Conservation (phyloP, 2,113 vertebrate species). For the Bambusicola thoracicus region DNA sequence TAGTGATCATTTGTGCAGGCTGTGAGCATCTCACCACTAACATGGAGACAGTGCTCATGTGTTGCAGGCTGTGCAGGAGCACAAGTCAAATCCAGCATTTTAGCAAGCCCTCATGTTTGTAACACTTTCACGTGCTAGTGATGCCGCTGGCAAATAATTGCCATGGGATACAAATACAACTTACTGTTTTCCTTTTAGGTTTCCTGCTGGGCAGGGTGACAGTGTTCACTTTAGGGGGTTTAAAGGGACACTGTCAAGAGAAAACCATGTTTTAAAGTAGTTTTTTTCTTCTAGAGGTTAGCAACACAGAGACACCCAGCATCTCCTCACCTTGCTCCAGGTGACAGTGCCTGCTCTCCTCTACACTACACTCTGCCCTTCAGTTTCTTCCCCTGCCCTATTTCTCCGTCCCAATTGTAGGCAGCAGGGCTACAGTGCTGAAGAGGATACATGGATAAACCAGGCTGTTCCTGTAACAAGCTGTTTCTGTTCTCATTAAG, state of each 20-base stretch:
- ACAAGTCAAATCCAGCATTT: neutral
- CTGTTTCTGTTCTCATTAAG: neutral
- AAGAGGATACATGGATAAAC: neutral
- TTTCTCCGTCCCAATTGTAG: neutral
- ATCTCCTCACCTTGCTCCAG: neutral
- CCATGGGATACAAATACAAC: slow-evolving; percentile 1
- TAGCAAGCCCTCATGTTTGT: slow-evolving; percentile 6
- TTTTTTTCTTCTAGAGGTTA: slow-evolving; percentile 26
- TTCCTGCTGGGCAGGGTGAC: slow-evolving; percentile 80
- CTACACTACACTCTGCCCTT: accelerated
- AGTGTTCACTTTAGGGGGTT: slow-evolving; percentile 76
- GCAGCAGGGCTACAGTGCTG: neutral
- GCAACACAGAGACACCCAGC: neutral
- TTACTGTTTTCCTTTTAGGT: slow-evolving; percentile 80
- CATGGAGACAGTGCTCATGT: neutral
- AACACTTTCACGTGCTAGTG: neutral
- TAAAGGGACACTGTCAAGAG: slow-evolving; percentile 79
- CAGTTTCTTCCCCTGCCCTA: neutral
- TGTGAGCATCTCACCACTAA: neutral
- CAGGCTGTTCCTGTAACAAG: neutral
- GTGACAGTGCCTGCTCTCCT: neutral
- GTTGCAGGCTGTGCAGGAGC: neutral
- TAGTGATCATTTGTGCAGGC: neutral
- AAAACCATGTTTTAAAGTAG: slow-evolving; percentile 72
- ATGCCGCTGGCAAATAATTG: neutral